phyloP scores from a whole-genome alignment of 2,113 vertebrate species.

The Melanotaenia duboulayi region DNA sequence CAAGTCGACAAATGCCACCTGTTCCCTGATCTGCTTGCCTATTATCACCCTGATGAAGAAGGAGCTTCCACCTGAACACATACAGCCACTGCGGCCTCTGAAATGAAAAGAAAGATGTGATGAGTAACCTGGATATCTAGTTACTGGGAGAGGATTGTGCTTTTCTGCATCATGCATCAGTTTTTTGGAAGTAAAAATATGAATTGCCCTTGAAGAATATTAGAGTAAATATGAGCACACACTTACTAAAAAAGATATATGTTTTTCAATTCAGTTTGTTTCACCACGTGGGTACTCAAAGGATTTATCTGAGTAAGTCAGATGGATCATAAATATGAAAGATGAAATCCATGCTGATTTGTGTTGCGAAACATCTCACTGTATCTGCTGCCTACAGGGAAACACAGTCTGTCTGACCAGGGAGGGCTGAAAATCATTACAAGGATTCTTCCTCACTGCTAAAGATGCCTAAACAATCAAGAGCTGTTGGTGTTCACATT shows the following conservation, averaged over 20 bases:
- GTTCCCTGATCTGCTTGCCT: slow-evolving; percentile 54
- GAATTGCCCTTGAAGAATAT: slow-evolving; percentile 8
- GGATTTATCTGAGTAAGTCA: slow-evolving; percentile 15
- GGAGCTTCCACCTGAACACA: slow-evolving; percentile 45
- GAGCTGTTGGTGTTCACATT: background rate
- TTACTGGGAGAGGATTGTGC: slow-evolving; percentile 73
- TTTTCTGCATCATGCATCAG: slow-evolving; percentile 39
- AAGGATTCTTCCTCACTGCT: slow-evolving; percentile 1
- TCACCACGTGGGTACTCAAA: background rate
- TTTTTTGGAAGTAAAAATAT: background rate
- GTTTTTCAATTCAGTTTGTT: background rate
- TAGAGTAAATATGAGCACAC: background rate
- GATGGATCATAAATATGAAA: slow-evolving; percentile 36
- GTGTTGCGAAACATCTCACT: slow-evolving; percentile 15
- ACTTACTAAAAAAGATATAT: too few species aligned
- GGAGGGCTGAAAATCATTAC: slow-evolving; percentile 23
- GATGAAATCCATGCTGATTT: slow-evolving; percentile 15
- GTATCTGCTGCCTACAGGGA: slow-evolving; percentile 28
- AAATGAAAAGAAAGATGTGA: slow-evolving; percentile 38
- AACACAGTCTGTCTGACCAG: slow-evolving; percentile 19
- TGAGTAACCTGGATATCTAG: slow-evolving; percentile 41
- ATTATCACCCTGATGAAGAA: slow-evolving; percentile 52
- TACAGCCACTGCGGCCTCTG: slow-evolving; percentile 32
- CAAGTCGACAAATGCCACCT: slow-evolving; percentile 68
- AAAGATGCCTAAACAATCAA: background rate